Percentiles rank a stretch among this genome's conserved stretches.
Conservation (phyloP, 2,888 invertebrate species). For the Ligdia adustata region DNA sequence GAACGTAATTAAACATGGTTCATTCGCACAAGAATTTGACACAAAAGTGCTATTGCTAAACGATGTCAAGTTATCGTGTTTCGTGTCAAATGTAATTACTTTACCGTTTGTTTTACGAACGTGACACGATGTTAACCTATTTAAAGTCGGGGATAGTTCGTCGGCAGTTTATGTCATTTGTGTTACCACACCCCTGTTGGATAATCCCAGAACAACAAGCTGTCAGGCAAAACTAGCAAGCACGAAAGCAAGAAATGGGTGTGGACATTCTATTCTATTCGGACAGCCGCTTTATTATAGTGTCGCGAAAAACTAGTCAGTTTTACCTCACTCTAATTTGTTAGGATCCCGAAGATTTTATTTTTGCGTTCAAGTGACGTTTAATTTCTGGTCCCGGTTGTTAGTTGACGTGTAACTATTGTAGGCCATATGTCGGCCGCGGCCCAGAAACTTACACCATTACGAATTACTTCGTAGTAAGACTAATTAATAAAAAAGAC, state of each 20-base stretch:
- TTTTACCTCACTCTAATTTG: too few relatives aligned
- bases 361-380: too few relatives aligned
- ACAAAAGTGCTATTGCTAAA: conserved; percentile 32
- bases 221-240: conserved; percentile 50
- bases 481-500: too few relatives aligned
- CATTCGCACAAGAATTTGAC: conserved; percentile 32
- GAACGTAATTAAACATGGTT: conserved; percentile 19
- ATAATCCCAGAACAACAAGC: conserved; percentile 45
- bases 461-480: too few relatives aligned
- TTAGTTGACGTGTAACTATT: too few relatives aligned
- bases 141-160: conserved; percentile 45
- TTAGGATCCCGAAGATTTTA: too few relatives aligned
- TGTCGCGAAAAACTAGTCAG: too few relatives aligned
- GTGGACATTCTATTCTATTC: too few relatives aligned
- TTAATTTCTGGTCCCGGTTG: too few relatives aligned
- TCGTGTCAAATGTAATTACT: conserved; percentile 55
- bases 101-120: conserved; percentile 44
- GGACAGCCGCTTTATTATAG: too few relatives aligned
- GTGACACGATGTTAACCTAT: conserved; percentile 61
- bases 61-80: conserved; percentile 44
- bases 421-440: too few relatives aligned
- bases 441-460: too few relatives aligned
- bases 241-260: conserved; percentile 59
- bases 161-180: conserved; percentile 44
- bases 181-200: conserved; percentile 47